phyloP scores from a whole-genome alignment of 2,113 vertebrate species.

The Suncus etruscus region DNA sequence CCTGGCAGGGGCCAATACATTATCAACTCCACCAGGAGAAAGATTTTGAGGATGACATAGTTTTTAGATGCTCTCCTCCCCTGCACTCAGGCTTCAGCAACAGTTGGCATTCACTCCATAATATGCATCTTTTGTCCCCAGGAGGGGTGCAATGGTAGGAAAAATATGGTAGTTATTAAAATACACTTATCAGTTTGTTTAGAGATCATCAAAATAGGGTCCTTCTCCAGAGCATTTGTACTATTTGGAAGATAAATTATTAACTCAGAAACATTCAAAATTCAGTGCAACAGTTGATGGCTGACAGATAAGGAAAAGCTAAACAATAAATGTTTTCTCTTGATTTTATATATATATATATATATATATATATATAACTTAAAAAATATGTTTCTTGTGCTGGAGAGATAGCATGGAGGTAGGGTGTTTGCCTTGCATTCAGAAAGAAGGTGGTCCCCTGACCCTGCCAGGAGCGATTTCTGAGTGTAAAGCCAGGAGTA shows the following conservation, averaged over 20 bases:
- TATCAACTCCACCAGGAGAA: neutral
- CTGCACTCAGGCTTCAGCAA: too few relatives aligned
- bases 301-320: slow-evolving; percentile 44
- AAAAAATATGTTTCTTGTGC: too few relatives aligned
- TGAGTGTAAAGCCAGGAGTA: too few relatives aligned
- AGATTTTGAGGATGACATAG: neutral
- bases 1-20: neutral
- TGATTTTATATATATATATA: slow-evolving; percentile 64
- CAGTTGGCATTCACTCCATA: too few relatives aligned
- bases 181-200: neutral
- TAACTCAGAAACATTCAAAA: slow-evolving; percentile 38
- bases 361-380: slow-evolving; percentile 28
- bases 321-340: slow-evolving; percentile 47
- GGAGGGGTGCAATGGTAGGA: too few relatives aligned
- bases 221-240: neutral
- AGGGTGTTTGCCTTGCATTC: too few relatives aligned
- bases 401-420: too few relatives aligned
- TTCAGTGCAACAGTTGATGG: slow-evolving; percentile 53
- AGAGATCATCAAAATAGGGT: neutral
- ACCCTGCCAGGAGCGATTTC: too few relatives aligned
- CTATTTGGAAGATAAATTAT: slow-evolving; percentile 1
- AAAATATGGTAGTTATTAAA: too few relatives aligned
- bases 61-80: too few relatives aligned
- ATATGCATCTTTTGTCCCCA: too few relatives aligned
- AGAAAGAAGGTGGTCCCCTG: too few relatives aligned